A percentile compares a stretch with the other conserved stretches of the same genome.
phyloP scores from a whole-genome alignment of 2,113 vertebrate species.

The human region GRCh38 chr5:30944501-30945000 shows the following conservation, averaged over 20 bases:
- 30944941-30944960: background rate
- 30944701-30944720: background rate
- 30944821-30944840: background rate
- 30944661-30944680: background rate
- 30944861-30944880: background rate
- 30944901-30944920: background rate
- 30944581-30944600: background rate
- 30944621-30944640: background rate
- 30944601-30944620: background rate
- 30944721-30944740: background rate
- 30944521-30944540: background rate
- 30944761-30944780: background rate
- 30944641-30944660: background rate
- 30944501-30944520: background rate
- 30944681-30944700: background rate
- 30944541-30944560: background rate
- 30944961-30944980: slow-evolving; percentile 3
- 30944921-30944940: background rate
- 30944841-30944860: slow-evolving; percentile 6
- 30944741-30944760: background rate
- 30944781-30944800: background rate
- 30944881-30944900: background rate
- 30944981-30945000: background rate
- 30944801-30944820: background rate
- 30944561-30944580: background rate